Base-by-base conservation (phyloP, 2,113 vertebrate species). In the Ivindomyrus marchei region DNA sequence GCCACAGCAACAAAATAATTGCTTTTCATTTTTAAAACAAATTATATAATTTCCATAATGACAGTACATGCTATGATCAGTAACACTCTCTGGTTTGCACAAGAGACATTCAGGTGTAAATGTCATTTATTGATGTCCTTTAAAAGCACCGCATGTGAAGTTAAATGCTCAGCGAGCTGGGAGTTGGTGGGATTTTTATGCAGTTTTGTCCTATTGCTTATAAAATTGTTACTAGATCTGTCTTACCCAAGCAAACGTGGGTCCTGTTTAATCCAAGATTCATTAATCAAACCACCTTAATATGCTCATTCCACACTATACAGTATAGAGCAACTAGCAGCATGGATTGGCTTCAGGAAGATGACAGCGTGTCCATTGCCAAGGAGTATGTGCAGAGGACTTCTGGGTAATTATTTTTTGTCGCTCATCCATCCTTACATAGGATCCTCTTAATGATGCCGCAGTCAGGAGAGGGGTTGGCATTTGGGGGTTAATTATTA, bases 21-120 rank as follows among this genome's bases (percentile, higher is more conserved):
- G 31, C 31, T 56, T 87, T 49, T 53, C 15, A 11, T 85, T 85
- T 50, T 85, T 31, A 36, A 50, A 52, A 86, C 15, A 39, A n/a
- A 87, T 87, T 53, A 87, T 56, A 87, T 87, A 0, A 56, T 87
- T 36, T 87, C 21, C 21, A 80, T 80, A n/a, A 66, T 74, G 56
- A 70, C 19, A 74, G 39, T 47, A 52, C 10, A 5, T 86, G 15
- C n/a, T 36, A 17, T n/a, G 46, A 87, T 52, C 49, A 52, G 85
- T 36, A 39, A 39, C 47, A 50, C 62, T 70, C 9, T 27, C n/a
- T 11, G 62, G 53, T 36, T 27, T 86, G 24, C 36, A 39, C 10
- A 21, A 46, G 87, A 15, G 87, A 45, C 21, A 42, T 24, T 10
- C 19, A 21, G 53, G 21, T 24, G 21, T 36, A 74, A 88, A 27